Evolutionary conservation across 2,113 vertebrate species (phyloP).

Genomic region (Oenanthe melanoleuca): DNA sequence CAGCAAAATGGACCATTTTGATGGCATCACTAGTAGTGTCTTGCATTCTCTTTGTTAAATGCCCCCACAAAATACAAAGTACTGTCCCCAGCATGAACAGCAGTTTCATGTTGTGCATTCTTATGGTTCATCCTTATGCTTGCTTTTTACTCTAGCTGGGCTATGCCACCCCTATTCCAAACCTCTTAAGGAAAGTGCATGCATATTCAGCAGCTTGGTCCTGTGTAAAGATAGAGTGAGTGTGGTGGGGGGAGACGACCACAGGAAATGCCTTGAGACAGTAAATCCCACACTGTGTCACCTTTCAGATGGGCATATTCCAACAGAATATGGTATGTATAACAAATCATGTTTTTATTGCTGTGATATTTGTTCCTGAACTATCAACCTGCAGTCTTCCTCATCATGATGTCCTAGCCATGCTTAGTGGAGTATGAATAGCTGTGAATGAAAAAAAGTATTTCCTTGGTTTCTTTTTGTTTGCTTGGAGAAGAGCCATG

Average conservation of each 20-base stretch:
- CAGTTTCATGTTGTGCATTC: background rate
- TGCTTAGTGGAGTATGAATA: background rate
- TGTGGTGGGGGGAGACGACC: background rate
- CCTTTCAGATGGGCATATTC: background rate
- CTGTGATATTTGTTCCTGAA: background rate
- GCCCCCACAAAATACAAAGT: background rate
- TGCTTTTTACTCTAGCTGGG: background rate
- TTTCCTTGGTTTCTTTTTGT: background rate
- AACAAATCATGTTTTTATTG: background rate
- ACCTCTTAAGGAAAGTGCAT: background rate
- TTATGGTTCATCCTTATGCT: background rate
- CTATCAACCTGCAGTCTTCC: background rate
- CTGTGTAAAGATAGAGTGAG: background rate
- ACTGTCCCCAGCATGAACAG: constrained; percentile 50
- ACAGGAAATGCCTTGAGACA: background rate
- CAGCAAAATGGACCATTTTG: constrained; percentile 34
- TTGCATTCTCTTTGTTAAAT: constrained; percentile 43
- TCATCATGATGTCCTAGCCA: background rate
- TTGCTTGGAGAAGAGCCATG: constrained; percentile 3
- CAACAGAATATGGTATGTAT: background rate
- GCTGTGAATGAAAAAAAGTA: background rate
- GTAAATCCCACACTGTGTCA: background rate
- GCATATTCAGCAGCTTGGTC: background rate
- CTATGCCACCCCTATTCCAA: background rate
- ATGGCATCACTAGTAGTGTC: constrained; percentile 37